A percentile compares a stretch with the other conserved stretches of the same genome.
Evolutionary conservation across 2,797 vertebrate genomes (phyloP).

Genomic region (Miichthys miiuy): DNA sequence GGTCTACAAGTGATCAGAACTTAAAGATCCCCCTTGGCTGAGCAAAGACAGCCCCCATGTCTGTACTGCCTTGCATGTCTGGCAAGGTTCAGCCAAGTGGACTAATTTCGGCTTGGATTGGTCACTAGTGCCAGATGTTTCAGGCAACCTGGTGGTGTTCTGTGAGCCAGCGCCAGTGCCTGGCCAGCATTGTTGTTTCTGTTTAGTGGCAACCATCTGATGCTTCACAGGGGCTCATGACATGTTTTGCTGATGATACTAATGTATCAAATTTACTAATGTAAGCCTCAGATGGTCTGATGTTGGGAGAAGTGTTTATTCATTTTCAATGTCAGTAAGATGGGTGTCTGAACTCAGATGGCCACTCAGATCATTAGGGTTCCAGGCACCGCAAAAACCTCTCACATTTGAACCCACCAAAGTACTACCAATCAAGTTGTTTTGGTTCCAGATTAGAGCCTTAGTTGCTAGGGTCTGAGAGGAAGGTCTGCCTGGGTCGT

Average conservation of each 20-base stretch:
- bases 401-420: background rate
- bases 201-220: background rate
- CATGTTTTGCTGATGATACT: background rate
- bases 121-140: conserved; percentile 29
- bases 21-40: background rate
- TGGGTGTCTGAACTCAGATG: background rate
- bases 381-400: too few relatives aligned
- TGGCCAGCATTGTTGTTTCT: background rate
- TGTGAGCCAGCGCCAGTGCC: background rate
- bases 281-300: background rate
- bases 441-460: background rate
- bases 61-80: conserved; percentile 4
- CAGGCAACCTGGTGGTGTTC: background rate
- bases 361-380: too few relatives aligned
- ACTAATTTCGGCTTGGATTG: background rate
- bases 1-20: conserved; percentile 1
- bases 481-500: background rate
- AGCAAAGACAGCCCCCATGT: background rate
- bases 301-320: background rate
- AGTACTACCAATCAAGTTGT: background rate
- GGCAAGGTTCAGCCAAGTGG: background rate
- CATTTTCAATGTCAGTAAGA: background rate
- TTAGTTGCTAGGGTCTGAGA: background rate
- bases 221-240: background rate
- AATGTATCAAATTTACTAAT: too few relatives aligned